These are phyloP conservation scores for Drusus annulatus DNA, from an alignment of 1,140 invertebrate species.

Conservation along the genomic window DNA sequence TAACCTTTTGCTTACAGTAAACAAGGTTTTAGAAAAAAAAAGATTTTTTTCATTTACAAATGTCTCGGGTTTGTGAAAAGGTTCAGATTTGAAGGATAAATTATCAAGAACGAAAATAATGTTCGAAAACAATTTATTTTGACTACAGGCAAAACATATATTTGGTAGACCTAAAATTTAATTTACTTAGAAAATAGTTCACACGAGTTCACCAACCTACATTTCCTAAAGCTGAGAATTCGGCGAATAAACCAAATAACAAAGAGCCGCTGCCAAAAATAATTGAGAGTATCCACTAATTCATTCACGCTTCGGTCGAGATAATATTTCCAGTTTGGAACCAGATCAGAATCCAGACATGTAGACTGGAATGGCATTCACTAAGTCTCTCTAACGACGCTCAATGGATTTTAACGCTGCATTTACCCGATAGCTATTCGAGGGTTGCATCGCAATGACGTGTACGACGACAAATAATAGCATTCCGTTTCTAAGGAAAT, in stretches of 20 bases:
- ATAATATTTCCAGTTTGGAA: slow-evolving; percentile 32
- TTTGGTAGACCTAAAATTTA: no score
- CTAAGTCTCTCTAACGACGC: background rate
- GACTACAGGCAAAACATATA: no score
- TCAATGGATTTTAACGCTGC: background rate
- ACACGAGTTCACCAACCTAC: no score
- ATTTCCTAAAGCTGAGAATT: no score
- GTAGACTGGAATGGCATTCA: slow-evolving; percentile 21
- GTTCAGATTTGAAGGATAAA: no score
- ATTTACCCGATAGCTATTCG: background rate
- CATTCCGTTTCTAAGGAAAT: background rate
- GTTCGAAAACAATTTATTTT: no score
- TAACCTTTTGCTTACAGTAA: no score
- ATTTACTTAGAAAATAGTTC: no score
- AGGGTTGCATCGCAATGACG: background rate
- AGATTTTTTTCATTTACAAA: no score
- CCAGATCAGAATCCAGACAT: slow-evolving; percentile 32
- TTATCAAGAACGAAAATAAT: no score
- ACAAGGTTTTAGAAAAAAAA: no score
- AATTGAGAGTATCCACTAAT: slow-evolving; percentile 43
- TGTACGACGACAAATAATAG: slow-evolving; percentile 1
- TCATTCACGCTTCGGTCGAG: slow-evolving; percentile 37
- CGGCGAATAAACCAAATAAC: background rate
- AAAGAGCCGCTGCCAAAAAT: slow-evolving; percentile 44
- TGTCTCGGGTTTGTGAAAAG: no score